Conservation (phyloP, 2,797 vertebrate species). For the Crax fasciolata region DNA sequence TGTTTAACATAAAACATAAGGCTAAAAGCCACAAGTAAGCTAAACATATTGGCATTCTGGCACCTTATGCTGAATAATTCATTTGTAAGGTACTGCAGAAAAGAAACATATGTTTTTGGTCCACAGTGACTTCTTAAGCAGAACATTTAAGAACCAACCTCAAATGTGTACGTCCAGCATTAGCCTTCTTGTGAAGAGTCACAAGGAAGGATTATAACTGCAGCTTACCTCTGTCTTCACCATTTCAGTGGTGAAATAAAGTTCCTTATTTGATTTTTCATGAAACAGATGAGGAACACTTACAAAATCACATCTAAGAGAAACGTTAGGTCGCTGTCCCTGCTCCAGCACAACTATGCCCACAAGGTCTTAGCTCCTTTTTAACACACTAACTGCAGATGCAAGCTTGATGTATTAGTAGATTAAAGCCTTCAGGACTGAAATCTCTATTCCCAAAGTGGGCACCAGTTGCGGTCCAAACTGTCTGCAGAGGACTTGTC, state of each 20-base stretch:
- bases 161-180: conserved; percentile 40
- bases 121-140: conserved; percentile 68
- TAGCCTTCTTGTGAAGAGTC: neutral
- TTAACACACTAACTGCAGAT: neutral
- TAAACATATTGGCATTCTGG: conserved; percentile 73
- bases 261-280: neutral
- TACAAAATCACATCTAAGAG: neutral
- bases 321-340: neutral
- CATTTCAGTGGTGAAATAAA: neutral
- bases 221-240: neutral
- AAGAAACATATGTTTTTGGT: conserved; percentile 75
- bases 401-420: neutral
- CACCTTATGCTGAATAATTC: conserved; percentile 80
- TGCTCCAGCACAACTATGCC: neutral
- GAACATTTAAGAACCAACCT: conserved; percentile 68
- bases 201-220: neutral
- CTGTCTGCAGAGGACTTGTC: conserved; percentile 43
- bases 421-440: neutral
- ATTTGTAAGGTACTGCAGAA: conserved; percentile 74
- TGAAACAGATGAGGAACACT: neutral
- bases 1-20: conserved; percentile 62
- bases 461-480: conserved; percentile 24
- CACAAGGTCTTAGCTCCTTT: neutral
- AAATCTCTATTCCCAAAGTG: neutral
- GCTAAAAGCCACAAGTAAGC: conserved; percentile 72